A percentile compares a stretch with the other conserved stretches of the same genome.
phyloP scores from a whole-genome alignment of 2,888 invertebrate genomes.

The Ormyrus labotus region DNA sequence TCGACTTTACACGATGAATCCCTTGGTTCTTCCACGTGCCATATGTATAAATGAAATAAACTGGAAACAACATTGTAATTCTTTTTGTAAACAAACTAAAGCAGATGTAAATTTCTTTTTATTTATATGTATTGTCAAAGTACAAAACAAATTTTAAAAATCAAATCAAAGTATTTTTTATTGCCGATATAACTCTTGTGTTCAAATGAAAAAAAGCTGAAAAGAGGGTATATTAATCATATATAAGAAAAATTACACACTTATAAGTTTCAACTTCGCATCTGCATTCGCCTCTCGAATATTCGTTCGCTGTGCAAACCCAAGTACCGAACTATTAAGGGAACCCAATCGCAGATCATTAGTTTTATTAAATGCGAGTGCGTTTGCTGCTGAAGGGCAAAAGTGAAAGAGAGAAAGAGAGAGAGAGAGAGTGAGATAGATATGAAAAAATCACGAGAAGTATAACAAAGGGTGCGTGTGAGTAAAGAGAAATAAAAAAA shows the following conservation, averaged over 20 bases:
- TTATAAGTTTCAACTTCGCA: constrained; percentile 55
- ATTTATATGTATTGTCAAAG: constrained; percentile 23
- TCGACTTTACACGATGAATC: constrained; percentile 35
- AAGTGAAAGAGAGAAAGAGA: constrained; percentile 21
- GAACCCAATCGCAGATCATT: constrained; percentile 44
- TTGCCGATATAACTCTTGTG: constrained; percentile 37
- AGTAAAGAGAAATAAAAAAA: constrained; percentile 38
- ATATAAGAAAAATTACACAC: not conserved
- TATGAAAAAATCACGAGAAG: constrained; percentile 16
- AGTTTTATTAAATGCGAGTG: constrained; percentile 45
- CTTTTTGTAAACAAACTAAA: constrained; percentile 13
- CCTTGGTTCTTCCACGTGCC: constrained; percentile 56
- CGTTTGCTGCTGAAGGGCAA: constrained; percentile 29
- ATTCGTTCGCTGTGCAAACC: constrained; percentile 53
- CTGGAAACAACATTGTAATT: constrained; percentile 16
- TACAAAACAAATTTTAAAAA: constrained; percentile 38
- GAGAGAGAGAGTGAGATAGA: constrained; percentile 9
- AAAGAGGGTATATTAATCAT: constrained; percentile 12
- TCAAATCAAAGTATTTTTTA: constrained; percentile 45
- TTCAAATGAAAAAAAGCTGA: constrained; percentile 44
- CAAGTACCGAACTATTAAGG: constrained; percentile 45
- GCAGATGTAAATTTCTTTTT: constrained; percentile 44
- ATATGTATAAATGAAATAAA: constrained; percentile 48
- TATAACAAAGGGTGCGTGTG: constrained; percentile 30
- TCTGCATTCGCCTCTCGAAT: constrained; percentile 56